Percentiles rank a stretch among this genome's conserved stretches.
Conservation (phyloP, 2,797 vertebrate genomes). For the Pelodytes ibericus region DNA sequence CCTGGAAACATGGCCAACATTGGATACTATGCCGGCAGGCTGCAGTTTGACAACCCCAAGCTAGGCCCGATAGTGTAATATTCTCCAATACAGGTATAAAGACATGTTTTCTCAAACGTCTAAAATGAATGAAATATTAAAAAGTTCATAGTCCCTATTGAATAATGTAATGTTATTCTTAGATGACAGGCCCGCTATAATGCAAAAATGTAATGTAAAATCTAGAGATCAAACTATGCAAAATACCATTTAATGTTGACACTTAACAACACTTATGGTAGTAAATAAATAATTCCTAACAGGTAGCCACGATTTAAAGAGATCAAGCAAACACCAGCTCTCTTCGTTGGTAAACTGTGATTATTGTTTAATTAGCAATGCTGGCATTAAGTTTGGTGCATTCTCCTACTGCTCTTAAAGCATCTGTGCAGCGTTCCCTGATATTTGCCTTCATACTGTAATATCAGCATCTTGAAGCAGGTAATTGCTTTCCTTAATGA, state of each 20-base stretch:
- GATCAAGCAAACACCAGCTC: background rate
- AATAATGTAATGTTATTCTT: background rate
- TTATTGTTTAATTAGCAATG: slow-evolving; percentile 5
- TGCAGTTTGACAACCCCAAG: no score
- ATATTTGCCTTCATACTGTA: slow-evolving; percentile 19
- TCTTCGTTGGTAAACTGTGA: background rate
- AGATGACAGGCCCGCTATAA: background rate
- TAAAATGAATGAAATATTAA: background rate
- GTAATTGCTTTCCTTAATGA: slow-evolving; percentile 37
- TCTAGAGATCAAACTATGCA: background rate
- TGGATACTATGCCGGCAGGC: no score
- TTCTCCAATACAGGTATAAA: background rate
- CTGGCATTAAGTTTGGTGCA: slow-evolving; percentile 16
- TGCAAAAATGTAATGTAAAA: background rate
- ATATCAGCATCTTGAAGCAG: slow-evolving; percentile 23
- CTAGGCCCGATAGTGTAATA: background rate
- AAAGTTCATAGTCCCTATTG: background rate
- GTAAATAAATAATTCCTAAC: background rate
- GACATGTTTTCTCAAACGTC: background rate
- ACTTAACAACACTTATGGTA: background rate
- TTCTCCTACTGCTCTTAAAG: slow-evolving; percentile 13
- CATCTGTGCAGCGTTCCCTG: slow-evolving; percentile 20
- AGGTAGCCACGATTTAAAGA: background rate
- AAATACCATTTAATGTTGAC: background rate
- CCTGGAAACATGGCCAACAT: no score